Evolutionary conservation across 1,140 invertebrate genomes (phyloP).

Genomic region (Drosophila insularis): DNA sequence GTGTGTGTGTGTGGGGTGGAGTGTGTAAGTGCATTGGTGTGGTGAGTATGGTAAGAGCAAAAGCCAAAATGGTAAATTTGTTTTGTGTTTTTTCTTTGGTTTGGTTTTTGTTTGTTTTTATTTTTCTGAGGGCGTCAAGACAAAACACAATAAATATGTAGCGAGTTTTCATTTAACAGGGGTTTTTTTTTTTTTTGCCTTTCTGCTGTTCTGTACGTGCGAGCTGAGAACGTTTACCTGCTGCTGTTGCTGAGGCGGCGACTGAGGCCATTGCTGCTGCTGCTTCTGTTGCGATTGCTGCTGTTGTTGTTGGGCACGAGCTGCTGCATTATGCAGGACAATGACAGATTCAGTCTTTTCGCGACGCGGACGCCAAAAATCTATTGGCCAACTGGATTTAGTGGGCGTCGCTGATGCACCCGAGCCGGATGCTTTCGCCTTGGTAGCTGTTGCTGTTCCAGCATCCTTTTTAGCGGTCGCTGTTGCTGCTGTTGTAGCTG

Average conservation of each 20-base stretch:
- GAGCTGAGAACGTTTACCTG: slow-evolving; percentile 81
- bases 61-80: slow-evolving; percentile 66
- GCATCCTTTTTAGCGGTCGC: slow-evolving; percentile 15
- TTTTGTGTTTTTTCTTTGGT: slow-evolving; percentile 49
- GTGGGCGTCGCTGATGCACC: slow-evolving; percentile 25
- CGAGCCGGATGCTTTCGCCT: slow-evolving; percentile 17
- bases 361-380: slow-evolving; percentile 86
- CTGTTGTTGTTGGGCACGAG: slow-evolving; percentile 83
- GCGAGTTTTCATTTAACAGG: slow-evolving; percentile 43
- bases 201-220: slow-evolving; percentile 55
- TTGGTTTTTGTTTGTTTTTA: slow-evolving; percentile 70
- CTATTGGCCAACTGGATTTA: slow-evolving; percentile 70
- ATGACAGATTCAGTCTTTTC: slow-evolving; percentile 95
- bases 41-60: slow-evolving; percentile 52
- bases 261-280: slow-evolving; percentile 14
- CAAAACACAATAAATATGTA: slow-evolving; percentile 72
- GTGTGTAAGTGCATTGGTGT: slow-evolving; percentile 24
- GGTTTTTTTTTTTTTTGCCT: slow-evolving; percentile 35
- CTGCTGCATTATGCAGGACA: slow-evolving; percentile 85
- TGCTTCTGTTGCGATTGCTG: slow-evolving; percentile 77
- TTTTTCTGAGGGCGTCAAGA: slow-evolving; percentile 63
- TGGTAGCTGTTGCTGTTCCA: slow-evolving; percentile 17
- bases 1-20: slow-evolving; percentile 39
- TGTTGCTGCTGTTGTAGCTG: slow-evolving; percentile 17
- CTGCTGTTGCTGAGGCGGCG: slow-evolving; percentile 80